These are phyloP conservation scores for Corythaixoides concolor DNA, from an alignment of 2,113 vertebrate species.

Conservation along the genomic window DNA sequence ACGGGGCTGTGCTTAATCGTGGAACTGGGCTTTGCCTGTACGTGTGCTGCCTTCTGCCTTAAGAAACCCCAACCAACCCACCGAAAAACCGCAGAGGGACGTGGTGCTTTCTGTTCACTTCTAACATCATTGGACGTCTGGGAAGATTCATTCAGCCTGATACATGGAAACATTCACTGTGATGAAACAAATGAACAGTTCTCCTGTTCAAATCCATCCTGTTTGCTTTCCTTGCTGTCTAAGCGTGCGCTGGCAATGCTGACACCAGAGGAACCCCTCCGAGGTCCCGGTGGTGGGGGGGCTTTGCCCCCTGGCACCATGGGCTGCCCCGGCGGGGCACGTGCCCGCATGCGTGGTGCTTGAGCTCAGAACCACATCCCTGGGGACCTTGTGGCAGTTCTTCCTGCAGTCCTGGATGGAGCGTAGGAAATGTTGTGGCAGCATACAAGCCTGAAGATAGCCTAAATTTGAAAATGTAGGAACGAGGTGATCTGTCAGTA, in stretches of 20 bases:
- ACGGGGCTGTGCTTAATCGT: background rate
- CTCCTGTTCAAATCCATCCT: too few species aligned
- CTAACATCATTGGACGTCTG: background rate
- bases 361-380: rapidly evolving
- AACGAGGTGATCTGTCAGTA: background rate
- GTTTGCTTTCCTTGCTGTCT: background rate
- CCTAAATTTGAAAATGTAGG: background rate
- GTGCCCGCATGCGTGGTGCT: background rate
- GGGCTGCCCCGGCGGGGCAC: background rate
- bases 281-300: background rate
- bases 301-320: background rate
- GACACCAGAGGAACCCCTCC: background rate
- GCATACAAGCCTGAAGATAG: background rate
- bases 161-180: background rate
- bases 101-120: background rate
- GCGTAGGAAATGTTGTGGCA: background rate
- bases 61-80: too few species aligned
- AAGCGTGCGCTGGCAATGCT: background rate
- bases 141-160: background rate
- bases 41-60: background rate
- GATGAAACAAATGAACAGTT: background rate
- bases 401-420: background rate
- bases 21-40: background rate
- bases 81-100: background rate
- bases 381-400: background rate